Base-by-base conservation (phyloP, 2,113 vertebrate genomes). In the Otocyon megalotis region DNA sequence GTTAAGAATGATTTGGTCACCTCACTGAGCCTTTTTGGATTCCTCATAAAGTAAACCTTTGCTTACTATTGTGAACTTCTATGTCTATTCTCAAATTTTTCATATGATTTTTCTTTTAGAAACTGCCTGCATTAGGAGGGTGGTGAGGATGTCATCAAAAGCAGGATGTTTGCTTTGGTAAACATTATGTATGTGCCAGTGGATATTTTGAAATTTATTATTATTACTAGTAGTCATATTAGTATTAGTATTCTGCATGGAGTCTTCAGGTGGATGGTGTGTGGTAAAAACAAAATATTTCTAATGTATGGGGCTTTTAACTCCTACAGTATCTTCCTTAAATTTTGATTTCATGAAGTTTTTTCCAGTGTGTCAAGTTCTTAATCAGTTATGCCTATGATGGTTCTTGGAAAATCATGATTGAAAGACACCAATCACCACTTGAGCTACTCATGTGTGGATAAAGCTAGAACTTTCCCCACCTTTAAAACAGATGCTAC, bases 401-500 rank as follows among this genome's bases (percentile, higher is more conserved):
- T 6, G 8, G 11, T 56, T 26, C 50, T 22, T 37, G 13, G 30
- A 28, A 58, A 62, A 14, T 56, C 17, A 28, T 43, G 15, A 22
- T 15, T 13, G 26, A 56, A 91, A 53, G 58, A 82, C 54, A 48
- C 37, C 22, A 74, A 9, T 43, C 9, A 19, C 8, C 7, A 48
- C 69, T 4, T 13, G 48, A 50, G 11, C 32, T 24, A 76, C 8
- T 24, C 2, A 2, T 2, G 13, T 5, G 20, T 76, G 48, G 22
- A 93, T 60, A 82, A 43, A 37, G 58, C 24, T 92, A 80, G 0
- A 1, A 30, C 16, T 58, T 79, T 87, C 94, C 88, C 54, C 95
- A 99, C 99, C 99, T 99, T 99, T 95, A 99, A 98, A 72, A 99
- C 99, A 17, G 99, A 99, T 0, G 99, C 99, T 1, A 98, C 99